Percentiles rank a stretch among this genome's conserved stretches.
Conservation (phyloP, 2,113 vertebrate genomes). For the Alethe diademata region DNA sequence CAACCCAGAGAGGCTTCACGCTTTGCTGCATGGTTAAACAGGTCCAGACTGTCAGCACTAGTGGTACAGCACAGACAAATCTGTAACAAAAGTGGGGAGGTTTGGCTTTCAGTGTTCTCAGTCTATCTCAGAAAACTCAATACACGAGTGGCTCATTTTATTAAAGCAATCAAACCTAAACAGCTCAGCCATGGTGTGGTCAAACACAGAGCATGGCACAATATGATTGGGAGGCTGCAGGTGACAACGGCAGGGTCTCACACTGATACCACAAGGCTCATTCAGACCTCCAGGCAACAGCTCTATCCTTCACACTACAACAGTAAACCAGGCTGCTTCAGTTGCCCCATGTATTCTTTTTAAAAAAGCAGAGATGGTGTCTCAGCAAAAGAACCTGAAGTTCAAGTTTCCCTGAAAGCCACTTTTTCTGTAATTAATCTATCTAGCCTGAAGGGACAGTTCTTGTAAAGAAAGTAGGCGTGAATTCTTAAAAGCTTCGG, state of each 20-base stretch:
- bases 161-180: neutral
- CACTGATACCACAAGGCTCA: neutral
- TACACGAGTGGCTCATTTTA: neutral
- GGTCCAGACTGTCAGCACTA: neutral
- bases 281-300: neutral
- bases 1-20: neutral
- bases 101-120: neutral
- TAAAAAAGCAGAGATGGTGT: neutral
- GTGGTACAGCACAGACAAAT: neutral
- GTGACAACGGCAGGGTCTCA: neutral
- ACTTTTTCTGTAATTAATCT: neutral
- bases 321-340: neutral
- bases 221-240: fast-evolving
- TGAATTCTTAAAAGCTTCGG: neutral
- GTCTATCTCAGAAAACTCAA: neutral
- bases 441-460: neutral
- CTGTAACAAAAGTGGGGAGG: neutral
- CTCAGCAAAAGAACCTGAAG: neutral
- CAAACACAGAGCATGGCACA: neutral
- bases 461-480: neutral
- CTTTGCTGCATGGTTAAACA: slow-evolving; percentile 8
- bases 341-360: neutral
- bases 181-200: neutral
- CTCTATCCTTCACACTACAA: neutral
- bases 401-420: neutral